These are phyloP conservation scores for Pogona vitticeps DNA, from an alignment of 2,113 vertebrate species.

Conservation along the genomic window DNA sequence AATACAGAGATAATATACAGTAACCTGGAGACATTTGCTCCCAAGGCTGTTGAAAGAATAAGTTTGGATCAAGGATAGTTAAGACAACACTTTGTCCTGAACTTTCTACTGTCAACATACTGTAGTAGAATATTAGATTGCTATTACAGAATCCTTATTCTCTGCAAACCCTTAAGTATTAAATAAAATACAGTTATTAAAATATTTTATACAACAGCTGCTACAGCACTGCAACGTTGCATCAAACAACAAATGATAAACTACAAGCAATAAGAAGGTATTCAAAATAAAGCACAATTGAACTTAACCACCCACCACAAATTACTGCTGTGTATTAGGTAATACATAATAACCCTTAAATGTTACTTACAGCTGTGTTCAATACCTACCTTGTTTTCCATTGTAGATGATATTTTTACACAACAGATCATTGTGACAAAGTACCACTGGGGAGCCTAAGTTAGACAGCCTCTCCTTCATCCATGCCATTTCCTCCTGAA, in stretches of 20 bases:
- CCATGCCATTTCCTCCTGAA: conserved; percentile 93
- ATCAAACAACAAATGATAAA: conserved; percentile 24
- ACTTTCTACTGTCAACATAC: conserved; percentile 9
- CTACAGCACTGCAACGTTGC: background rate
- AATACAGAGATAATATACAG: conserved; percentile 24
- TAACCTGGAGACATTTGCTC: conserved; percentile 35
- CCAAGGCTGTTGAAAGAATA: background rate
- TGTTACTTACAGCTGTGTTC: conserved; percentile 63
- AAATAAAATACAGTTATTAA: conserved; percentile 11
- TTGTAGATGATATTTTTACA: conserved; percentile 99
- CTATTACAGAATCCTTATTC: background rate
- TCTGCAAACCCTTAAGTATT: background rate
- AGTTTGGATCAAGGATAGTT: background rate
- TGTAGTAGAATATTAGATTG: background rate
- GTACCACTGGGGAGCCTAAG: conserved; percentile 93
- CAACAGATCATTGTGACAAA: conserved; percentile 97
- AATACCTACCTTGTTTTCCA: conserved; percentile 88
- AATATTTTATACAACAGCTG: conserved; percentile 2
- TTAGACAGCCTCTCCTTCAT: conserved; percentile 90
- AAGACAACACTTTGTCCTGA: background rate
- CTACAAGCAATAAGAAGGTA: background rate
- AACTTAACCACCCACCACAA: conserved; percentile 29
- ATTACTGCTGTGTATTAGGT: conserved; percentile 27
- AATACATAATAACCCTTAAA: conserved; percentile 41
- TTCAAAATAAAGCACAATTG: conserved; percentile 29